These are phyloP conservation scores for Elephas maximus DNA, from an alignment of 2,113 vertebrate species.

Conservation along the genomic window DNA sequence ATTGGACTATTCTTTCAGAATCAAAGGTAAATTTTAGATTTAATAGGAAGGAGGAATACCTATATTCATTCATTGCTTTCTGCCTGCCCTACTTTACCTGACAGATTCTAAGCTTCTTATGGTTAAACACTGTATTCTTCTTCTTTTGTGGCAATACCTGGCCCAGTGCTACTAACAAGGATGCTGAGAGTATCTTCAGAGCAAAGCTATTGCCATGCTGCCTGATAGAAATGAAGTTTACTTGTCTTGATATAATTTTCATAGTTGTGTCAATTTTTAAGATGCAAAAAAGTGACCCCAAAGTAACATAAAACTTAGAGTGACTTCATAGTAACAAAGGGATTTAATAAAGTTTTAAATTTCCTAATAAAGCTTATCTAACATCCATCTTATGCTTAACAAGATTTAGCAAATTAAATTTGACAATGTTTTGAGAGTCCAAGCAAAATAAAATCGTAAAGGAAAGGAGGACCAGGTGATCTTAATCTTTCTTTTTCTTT, in stretches of 20 bases:
- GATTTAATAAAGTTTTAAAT: constrained; percentile 71
- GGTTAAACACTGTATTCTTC: not conserved
- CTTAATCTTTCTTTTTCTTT: constrained; percentile 39
- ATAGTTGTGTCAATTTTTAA: constrained; percentile 42
- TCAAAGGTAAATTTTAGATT: constrained; percentile 25
- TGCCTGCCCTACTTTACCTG: not conserved
- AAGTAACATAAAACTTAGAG: constrained; percentile 41
- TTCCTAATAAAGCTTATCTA: constrained; percentile 68
- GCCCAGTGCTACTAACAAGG: not conserved
- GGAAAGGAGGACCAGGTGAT: not conserved
- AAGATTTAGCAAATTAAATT: constrained; percentile 66
- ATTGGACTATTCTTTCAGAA: constrained; percentile 10
- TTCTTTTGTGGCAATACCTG: not conserved
- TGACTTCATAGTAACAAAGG: constrained; percentile 59
- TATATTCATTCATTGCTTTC: not conserved
- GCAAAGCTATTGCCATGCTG: not conserved
- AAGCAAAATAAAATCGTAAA: constrained; percentile 59
- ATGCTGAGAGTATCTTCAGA: not conserved
- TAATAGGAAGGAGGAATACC: not conserved
- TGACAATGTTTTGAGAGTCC: constrained; percentile 57
- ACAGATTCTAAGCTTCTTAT: constrained; percentile 3
- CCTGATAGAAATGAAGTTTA: not conserved
- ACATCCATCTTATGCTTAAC: constrained; percentile 63
- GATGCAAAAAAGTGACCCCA: constrained; percentile 4
- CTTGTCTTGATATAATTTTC: constrained; percentile 5